These are phyloP conservation scores for Neopipo cinnamomea DNA, from an alignment of 2,113 vertebrate genomes.

Conservation along the genomic window DNA sequence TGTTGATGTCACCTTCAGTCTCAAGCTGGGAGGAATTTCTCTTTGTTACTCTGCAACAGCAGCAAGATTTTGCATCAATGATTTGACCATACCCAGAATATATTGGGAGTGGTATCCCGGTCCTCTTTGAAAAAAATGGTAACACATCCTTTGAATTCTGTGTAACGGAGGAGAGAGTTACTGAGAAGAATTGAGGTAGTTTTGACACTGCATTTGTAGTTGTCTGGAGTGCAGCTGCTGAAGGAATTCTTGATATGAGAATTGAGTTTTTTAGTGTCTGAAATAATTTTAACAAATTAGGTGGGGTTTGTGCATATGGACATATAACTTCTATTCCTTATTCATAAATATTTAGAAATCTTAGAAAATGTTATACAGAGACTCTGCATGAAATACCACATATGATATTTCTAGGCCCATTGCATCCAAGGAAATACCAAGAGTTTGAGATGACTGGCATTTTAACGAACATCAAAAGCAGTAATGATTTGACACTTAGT, in stretches of 20 bases:
- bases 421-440: neutral
- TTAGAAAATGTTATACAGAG: neutral
- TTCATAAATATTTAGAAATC: neutral
- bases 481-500: neutral
- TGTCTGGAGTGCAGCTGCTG: neutral
- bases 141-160: neutral
- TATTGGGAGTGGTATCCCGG: neutral
- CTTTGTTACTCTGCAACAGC: conserved; percentile 8
- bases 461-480: neutral
- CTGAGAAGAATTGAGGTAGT: neutral
- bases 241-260: neutral
- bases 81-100: neutral
- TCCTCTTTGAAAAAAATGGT: neutral
- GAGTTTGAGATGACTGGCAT: neutral
- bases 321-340: neutral
- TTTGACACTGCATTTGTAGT: neutral
- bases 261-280: neutral
- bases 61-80: neutral
- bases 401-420: neutral
- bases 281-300: neutral
- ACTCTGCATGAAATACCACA: neutral
- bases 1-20: neutral
- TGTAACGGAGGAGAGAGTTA: neutral
- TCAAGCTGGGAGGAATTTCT: conserved; percentile 34
- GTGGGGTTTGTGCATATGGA: neutral